Base-by-base conservation (phyloP, 2,888 invertebrate genomes). In the Danaus chrysippus region DNA sequence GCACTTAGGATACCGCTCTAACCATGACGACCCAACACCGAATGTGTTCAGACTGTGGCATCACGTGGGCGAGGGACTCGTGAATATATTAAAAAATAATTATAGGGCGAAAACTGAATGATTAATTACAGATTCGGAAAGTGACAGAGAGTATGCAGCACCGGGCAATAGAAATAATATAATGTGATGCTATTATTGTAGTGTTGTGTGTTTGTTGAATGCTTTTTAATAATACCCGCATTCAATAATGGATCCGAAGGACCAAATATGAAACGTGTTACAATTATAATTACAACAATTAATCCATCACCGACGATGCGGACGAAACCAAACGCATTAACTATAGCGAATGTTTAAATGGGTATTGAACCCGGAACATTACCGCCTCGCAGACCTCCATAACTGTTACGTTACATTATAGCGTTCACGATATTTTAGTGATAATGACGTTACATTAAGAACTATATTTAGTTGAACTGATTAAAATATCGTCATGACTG, bases 41-140 rank as follows among this genome's bases (percentile, higher is more conserved):
- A 19, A 52, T 46, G 59, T 42, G 54, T 61, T 65, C 65, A 49
- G 53, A 59, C 63, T 63, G 61, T 62, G 67, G 57, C 63, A 61
- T 66, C 67, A 54, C 67, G 74, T 75, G 70, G 74, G 74, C 68
- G 71, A 70, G 68, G 56, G 67, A 69, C 67, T 69, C 68, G 67
- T 66, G 69, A 69, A 72, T 68, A 72, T 66, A 69, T 71, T 71
- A 66, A 69, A 34, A 68, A 68, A 69, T 71, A 69, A 71, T 71
- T 66, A 70, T 57, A 67, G 67, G 54, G 61, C 57, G 52, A 44
- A 59, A 58, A 62, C n/a, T 41, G 42, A 17, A 56, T 64, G 66
- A 67, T 67, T 61, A 62, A 67, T 67, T 62, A 58, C 58, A 49
- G 52, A 23, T 49, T 49, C 46, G 58, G 49, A 55, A 55, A 62